These are phyloP conservation scores for Drosophila affinis DNA, from an alignment of 2,888 invertebrate genomes.

Conservation along the genomic window DNA sequence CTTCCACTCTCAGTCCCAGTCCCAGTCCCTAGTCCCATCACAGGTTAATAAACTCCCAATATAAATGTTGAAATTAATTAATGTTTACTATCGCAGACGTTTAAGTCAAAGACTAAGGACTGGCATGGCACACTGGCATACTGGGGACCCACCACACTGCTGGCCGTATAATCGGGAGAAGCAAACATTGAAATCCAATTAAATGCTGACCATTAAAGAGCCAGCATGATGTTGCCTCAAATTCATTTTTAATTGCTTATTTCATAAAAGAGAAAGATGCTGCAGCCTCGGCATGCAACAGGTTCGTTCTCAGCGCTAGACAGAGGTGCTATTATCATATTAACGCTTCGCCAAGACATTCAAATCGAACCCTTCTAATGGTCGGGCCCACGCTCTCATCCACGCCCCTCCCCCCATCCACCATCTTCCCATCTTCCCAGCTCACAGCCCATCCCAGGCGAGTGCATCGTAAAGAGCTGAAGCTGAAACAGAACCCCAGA, in stretches of 20 bases:
- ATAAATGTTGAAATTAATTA: slow-evolving; percentile 77
- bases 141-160: slow-evolving; percentile 60
- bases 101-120: slow-evolving; percentile 36
- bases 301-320: slow-evolving; percentile 40
- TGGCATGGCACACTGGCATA: neutral
- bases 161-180: neutral
- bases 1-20: slow-evolving; percentile 22
- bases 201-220: slow-evolving; percentile 70
- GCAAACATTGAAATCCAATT: slow-evolving; percentile 77
- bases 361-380: slow-evolving; percentile 46
- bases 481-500: slow-evolving; percentile 12
- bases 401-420: slow-evolving; percentile 8
- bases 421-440: too few species aligned
- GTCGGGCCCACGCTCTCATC: slow-evolving; percentile 49
- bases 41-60: slow-evolving; percentile 72
- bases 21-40: neutral
- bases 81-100: slow-evolving; percentile 63
- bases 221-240: slow-evolving; percentile 72
- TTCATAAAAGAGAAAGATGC: slow-evolving; percentile 64
- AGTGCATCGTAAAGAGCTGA: slow-evolving; percentile 46
- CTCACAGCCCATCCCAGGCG: slow-evolving; percentile 22
- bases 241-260: slow-evolving; percentile 77
- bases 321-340: slow-evolving; percentile 75
- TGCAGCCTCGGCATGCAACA: slow-evolving; percentile 31
- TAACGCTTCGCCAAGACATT: slow-evolving; percentile 60